phyloP scores from a whole-genome alignment of 2,797 vertebrate genomes.

The Lagodon rhomboides region DNA sequence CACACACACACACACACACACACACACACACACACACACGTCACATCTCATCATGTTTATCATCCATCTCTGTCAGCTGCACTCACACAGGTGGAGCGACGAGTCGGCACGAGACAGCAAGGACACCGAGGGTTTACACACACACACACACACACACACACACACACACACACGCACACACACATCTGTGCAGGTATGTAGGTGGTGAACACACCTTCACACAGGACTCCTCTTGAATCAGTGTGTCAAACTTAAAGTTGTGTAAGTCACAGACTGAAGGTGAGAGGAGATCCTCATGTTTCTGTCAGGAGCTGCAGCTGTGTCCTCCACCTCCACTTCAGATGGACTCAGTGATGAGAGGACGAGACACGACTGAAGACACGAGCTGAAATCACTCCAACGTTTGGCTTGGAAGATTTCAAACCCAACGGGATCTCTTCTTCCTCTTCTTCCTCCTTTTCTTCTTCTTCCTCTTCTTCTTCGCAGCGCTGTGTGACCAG shows the following conservation, averaged over 20 bases:
- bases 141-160: background rate
- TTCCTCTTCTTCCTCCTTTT: no score
- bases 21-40: slow-evolving; percentile 23
- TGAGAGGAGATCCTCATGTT: background rate
- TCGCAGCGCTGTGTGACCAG: background rate
- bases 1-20: background rate
- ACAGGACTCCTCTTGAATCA: no score
- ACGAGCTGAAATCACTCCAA: slow-evolving; percentile 1
- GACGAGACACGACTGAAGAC: slow-evolving; percentile 27
- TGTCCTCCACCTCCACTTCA: slow-evolving; percentile 15
- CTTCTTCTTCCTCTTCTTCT: no score
- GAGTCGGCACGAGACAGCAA: slow-evolving; percentile 23
- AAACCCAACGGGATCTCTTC: background rate
- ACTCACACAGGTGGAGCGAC: slow-evolving; percentile 40
- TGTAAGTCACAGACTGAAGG: background rate
- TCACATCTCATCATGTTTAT: slow-evolving; percentile 50
- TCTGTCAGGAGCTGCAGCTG: background rate
- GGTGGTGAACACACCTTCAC: background rate
- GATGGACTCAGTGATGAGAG: slow-evolving; percentile 52
- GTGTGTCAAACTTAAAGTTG: no score
- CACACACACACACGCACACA: background rate
- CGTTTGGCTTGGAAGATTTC: slow-evolving; percentile 24
- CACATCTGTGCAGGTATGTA: slow-evolving; percentile 10
- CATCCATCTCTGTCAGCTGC: slow-evolving; percentile 37
- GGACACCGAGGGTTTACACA: slow-evolving; percentile 18